Evolutionary conservation across 2,797 vertebrate species (phyloP), one percentile per base, ranked within the genome.

Genomic region (Dipus sagitta): DNA sequence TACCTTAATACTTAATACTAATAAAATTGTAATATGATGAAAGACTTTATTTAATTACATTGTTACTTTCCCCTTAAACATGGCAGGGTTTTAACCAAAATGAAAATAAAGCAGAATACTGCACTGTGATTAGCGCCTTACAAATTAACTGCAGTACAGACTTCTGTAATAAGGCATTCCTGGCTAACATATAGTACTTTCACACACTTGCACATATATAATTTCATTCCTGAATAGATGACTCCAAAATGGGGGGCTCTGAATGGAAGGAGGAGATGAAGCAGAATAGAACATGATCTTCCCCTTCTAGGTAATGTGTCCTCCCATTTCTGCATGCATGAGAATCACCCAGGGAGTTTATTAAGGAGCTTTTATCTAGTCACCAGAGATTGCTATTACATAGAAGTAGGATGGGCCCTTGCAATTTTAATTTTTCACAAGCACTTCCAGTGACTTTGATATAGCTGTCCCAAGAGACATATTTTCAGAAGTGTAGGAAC

Each of bases 301-400:
- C 6, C 64, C 24, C 7, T 42, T 71, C 75, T n/a, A 64, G 24
- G 79, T 2, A 32, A 4, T 21, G 18, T 67, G n/a, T 87, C 20
- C 5, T 76, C 70, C 58, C 7, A 21, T 13, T 3, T 77, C 47
- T 32, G 9, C 1, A 15, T 23, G 14, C 2, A 7, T 54, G 18
- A 87, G 15, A 68, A 32, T 38, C 20, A 79, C 32, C 6, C 21
- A 64, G 20, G 38, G 64, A 86, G 15, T 47, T 91, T 92, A 92
- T 77, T 38, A 79, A 84, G 84, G n/a, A 92, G 74, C 13, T 92
- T 82, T 91, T 76, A 71, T 90, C 26, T 6, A 68, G 26, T 92
- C 71, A 74, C 32, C 12, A 80, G 58, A n/a, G 3, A 47, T n/a
- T 90, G 70, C 90, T 14, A 79, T 64, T 68, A 47, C 26, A n/a